phyloP scores from a whole-genome alignment of 37 sponge, comb jelly and placozoan species.

The Aplysina aerophoba region DNA sequence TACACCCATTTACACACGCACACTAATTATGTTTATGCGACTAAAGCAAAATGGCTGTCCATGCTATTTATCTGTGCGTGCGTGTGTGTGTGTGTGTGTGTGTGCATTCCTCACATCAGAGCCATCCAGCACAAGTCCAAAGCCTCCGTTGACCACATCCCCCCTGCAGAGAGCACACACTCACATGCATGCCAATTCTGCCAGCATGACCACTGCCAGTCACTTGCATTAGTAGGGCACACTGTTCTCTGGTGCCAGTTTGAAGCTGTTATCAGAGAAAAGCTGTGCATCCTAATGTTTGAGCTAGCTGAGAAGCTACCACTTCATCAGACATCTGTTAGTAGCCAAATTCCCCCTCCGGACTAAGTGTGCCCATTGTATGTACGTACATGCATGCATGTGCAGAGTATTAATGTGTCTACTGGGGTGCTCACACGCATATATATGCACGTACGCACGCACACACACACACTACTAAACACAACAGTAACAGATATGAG shows the following conservation, averaged over 20 bases:
- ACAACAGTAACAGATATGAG: not conserved
- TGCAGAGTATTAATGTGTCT: no score
- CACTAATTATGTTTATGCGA: not conserved
- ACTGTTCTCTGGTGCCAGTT: no score
- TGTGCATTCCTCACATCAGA: constrained; percentile 56
- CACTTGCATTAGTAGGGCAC: not conserved
- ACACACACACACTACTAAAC: constrained; percentile 15
- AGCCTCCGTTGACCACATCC: constrained; percentile 98
- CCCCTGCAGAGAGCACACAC: constrained; percentile 60
- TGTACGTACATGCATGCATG: not conserved
- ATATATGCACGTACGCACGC: constrained; percentile 3
- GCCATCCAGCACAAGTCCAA: constrained; percentile 97
- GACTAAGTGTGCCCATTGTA: no score
- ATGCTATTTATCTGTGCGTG: no score
- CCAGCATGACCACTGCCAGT: not conserved
- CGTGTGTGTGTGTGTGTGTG: no score
- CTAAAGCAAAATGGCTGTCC: not conserved
- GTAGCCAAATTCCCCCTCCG: no score
- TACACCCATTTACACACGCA: not conserved
- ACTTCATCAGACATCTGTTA: no score
- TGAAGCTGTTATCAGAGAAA: no score
- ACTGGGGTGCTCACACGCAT: constrained; percentile 25
- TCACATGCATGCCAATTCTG: not conserved
- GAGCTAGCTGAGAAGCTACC: no score
- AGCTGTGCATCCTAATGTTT: no score